Conservation (phyloP, 2,113 vertebrate genomes). For the Eulemur macaco region DNA sequence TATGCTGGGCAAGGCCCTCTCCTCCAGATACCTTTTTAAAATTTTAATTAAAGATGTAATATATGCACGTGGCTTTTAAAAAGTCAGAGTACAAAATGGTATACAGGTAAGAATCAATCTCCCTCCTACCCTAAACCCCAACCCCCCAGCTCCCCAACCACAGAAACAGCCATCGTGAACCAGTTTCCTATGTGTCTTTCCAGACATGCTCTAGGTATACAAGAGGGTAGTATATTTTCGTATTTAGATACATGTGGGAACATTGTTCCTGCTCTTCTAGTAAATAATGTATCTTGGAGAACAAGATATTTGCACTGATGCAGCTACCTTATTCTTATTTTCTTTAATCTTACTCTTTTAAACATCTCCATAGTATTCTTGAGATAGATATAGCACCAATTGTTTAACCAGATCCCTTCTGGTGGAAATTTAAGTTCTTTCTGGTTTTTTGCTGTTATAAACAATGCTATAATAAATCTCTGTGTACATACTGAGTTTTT, state of each 20-base stretch:
- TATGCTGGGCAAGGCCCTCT: not conserved
- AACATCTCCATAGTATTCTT: not conserved
- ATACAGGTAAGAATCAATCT: not conserved
- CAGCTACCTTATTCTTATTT: not conserved
- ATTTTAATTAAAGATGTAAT: not conserved
- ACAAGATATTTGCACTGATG: not conserved
- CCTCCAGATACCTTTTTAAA: not conserved
- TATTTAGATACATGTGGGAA: not conserved
- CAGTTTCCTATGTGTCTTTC: not conserved
- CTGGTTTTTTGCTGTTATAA: not conserved
- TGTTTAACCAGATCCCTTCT: not conserved
- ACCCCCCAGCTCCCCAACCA: not conserved
- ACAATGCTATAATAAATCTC: not conserved
- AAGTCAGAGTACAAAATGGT: not conserved
- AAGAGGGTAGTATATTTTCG: not conserved
- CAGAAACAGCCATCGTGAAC: not conserved
- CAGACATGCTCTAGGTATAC: not conserved
- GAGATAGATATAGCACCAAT: not conserved
- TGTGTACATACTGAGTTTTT: not conserved
- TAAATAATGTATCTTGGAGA: not conserved
- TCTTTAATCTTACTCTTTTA: not conserved
- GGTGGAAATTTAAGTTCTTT: not conserved
- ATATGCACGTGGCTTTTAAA: not conserved
- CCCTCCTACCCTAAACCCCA: not conserved
- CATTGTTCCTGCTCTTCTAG: not conserved